Evolutionary conservation across 2,888 invertebrate genomes (phyloP), one percentile per base, ranked within the genome.

Genomic region (Thymelicus acteon): DNA sequence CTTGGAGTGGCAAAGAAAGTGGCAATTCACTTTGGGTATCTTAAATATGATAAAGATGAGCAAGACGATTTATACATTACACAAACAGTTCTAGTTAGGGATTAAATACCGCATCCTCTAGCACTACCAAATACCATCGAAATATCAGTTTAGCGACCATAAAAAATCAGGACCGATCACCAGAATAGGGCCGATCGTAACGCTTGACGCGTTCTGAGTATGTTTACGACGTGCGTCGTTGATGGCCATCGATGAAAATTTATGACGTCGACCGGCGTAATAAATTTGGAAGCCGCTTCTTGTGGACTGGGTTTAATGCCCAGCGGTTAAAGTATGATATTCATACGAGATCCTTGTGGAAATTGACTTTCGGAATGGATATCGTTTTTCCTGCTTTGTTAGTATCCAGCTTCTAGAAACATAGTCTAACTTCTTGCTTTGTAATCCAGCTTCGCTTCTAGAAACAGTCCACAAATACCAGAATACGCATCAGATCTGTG

Each of bases 161-260:
- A 54, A 54, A 54, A 54, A 54, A 54, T 54, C 24, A 54, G 12
- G 7, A 54, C 24, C 54, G 54, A 24, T 54, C 54, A 54, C 54
- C 54, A 24, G 64, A 64, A 64, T 64, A 52, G 19, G 39, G 6
- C 52, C 13, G 19, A 37, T 39, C 64, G 62, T 61, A 47, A 62
- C 63, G 63, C 62, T 63, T 49, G 49, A 49, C 63, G 63, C 57
- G 57, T 24, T 62, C 47, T 48, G 62, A 49, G 64, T 64, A 52
- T 64, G 71, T 74, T 76, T 75, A 76, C 75, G 74, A 74, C 67
- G 73, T 74, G 75, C 72, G 74, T 73, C 73, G 66, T 48, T 69
- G 75, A 75, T 72, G 69, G 74, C 72, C 72, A 69, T 72, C 71
- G 70, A 65, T 75, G 74, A 70, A 73, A 74, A 76, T 75, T 76